A percentile compares a stretch with the other conserved stretches of the same genome.
Evolutionary conservation across 2,113 vertebrate species (phyloP).

Genomic region (Motacilla alba): DNA sequence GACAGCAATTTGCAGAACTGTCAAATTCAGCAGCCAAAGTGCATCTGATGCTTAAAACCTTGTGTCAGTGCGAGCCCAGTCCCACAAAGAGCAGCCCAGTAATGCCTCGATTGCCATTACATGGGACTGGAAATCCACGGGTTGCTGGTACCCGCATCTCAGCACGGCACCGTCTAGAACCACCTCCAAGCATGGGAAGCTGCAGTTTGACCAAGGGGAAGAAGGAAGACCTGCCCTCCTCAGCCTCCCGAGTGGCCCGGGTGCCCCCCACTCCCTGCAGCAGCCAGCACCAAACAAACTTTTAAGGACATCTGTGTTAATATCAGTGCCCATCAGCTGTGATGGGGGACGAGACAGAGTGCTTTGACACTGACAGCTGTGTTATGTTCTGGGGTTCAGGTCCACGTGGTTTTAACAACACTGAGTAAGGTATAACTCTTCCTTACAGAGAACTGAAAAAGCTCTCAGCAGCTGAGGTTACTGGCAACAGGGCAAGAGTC

Average conservation of each 20-base stretch:
- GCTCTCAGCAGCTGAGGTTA: background rate
- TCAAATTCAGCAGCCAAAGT: slow-evolving; percentile 42
- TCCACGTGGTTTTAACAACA: background rate
- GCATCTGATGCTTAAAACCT: slow-evolving; percentile 10
- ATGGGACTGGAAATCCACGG: background rate
- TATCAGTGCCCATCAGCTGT: too few relatives aligned
- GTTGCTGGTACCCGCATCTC: background rate
- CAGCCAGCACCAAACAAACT: background rate
- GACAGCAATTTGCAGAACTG: slow-evolving; percentile 62
- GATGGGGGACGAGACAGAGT: background rate
- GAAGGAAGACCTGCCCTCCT: background rate
- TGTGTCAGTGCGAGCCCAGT: background rate
- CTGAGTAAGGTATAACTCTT: background rate
- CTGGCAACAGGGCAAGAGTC: background rate
- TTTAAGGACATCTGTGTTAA: background rate
- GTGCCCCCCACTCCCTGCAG: background rate
- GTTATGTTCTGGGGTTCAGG: background rate
- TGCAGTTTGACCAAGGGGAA: background rate
- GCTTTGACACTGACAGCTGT: background rate
- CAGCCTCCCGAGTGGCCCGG: fast-evolving
- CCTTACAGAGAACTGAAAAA: background rate
- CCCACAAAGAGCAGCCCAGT: background rate
- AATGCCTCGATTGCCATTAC: background rate
- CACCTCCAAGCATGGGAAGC: background rate
- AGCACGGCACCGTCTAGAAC: background rate